Evolutionary conservation across 2,797 vertebrate species (phyloP).

Genomic region (Echiichthys vipera): DNA sequence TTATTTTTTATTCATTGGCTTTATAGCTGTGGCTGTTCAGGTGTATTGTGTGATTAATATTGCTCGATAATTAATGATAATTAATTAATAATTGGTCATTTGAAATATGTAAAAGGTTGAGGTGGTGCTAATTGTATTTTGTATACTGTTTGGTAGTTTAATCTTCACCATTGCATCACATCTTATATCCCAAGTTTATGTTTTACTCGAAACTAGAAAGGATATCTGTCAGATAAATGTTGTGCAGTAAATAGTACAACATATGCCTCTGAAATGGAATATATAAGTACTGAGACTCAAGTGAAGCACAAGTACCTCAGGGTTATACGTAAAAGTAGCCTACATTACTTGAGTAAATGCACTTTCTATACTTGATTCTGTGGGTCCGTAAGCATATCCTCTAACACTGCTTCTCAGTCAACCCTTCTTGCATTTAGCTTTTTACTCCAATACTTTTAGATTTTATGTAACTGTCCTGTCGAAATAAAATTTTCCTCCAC

Average conservation of each 20-base stretch:
- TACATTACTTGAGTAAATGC: background rate
- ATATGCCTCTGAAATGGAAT: background rate
- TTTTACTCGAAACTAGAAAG: background rate
- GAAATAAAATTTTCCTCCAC: background rate
- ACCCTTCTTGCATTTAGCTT: too few species aligned
- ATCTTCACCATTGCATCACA: background rate
- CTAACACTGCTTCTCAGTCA: too few species aligned
- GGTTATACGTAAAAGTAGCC: background rate
- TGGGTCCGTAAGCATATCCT: background rate
- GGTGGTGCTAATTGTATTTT: background rate
- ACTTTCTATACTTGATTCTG: background rate
- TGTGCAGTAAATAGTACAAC: background rate
- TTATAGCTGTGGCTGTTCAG: background rate
- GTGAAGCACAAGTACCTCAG: background rate
- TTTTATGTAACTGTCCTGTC: too few species aligned
- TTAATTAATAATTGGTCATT: too few species aligned
- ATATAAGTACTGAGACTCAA: too few species aligned
- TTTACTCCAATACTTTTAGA: background rate
- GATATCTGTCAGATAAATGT: background rate
- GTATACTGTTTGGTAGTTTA: background rate
- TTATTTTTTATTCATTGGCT: conserved; percentile 1
- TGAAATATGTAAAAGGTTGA: background rate
- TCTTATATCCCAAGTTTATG: background rate
- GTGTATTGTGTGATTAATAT: background rate
- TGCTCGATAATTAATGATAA: too few species aligned